Percentiles rank a stretch among this genome's conserved stretches.
These are phyloP conservation scores for Spheniscus mendiculus DNA, from an alignment of 2,113 vertebrate genomes.

Conservation along the genomic window DNA sequence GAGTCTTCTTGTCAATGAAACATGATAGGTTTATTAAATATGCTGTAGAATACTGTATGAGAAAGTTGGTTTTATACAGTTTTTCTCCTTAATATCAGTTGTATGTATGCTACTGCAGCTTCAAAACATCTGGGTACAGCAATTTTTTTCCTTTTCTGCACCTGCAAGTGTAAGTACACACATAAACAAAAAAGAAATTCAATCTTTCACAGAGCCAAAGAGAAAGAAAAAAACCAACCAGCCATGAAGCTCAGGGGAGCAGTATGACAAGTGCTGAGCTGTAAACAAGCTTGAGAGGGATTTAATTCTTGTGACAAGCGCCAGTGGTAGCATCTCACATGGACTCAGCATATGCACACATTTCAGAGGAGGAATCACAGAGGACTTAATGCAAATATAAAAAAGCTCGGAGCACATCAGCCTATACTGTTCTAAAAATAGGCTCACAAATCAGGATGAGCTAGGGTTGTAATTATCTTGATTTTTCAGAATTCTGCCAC, in stretches of 20 bases:
- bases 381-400: conserved; percentile 75
- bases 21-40: conserved; percentile 59
- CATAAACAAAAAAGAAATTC: conserved; percentile 82
- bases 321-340: conserved; percentile 77
- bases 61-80: conserved; percentile 37
- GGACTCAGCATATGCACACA: conserved; percentile 77
- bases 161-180: conserved; percentile 79
- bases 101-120: conserved; percentile 63
- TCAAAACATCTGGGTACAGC: conserved; percentile 78
- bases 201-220: conserved; percentile 73
- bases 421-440: conserved; percentile 73
- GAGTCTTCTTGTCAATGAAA: conserved; percentile 43
- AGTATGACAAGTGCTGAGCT: conserved; percentile 81
- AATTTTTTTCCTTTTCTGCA: conserved; percentile 74
- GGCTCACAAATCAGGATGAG: conserved; percentile 59
- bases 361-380: conserved; percentile 70
- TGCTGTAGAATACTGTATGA: conserved; percentile 18
- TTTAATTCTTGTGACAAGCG: conserved; percentile 84
- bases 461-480: conserved; percentile 70
- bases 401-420: conserved; percentile 61
- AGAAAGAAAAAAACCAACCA: conserved; percentile 57
- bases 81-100: conserved; percentile 74
- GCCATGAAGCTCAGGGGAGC: conserved; percentile 80
- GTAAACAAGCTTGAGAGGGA: conserved; percentile 83
- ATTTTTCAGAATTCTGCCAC: conserved; percentile 68